Conservation (phyloP, 1,140 invertebrate species). For the Chionoecetes opilio region DNA sequence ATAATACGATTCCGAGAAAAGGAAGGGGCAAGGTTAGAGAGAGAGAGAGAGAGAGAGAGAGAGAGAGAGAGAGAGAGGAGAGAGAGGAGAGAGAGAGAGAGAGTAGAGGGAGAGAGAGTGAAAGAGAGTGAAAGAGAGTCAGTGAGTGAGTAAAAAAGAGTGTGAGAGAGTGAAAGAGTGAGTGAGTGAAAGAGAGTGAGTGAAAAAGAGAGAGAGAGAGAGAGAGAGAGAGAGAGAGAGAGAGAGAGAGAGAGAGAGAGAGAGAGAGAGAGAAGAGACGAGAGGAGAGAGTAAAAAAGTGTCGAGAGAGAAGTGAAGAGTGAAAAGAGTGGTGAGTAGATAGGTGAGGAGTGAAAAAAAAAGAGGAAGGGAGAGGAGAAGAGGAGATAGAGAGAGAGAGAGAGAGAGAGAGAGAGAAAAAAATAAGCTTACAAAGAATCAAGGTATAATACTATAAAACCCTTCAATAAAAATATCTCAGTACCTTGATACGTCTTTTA, state of each 20-base stretch:
- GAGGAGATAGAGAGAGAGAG: too few relatives aligned
- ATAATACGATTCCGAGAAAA: too few relatives aligned
- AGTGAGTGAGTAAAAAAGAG: background rate
- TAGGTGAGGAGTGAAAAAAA: background rate
- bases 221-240: background rate
- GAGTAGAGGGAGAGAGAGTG: background rate
- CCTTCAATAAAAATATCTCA: too few relatives aligned
- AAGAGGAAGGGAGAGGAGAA: too few relatives aligned
- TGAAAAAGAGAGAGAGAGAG: constrained; percentile 53
- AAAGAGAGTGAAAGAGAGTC: background rate
- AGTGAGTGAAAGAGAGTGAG: background rate
- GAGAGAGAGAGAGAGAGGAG: background rate
- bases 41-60: background rate
- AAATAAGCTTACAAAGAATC: too few relatives aligned
- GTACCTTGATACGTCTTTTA: too few relatives aligned
- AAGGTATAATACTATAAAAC: too few relatives aligned
- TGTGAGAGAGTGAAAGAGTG: background rate
- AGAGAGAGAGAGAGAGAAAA: too few relatives aligned
- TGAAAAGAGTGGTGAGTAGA: background rate
- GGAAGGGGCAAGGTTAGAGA: background rate
- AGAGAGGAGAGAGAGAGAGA: background rate
- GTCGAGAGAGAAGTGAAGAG: background rate
- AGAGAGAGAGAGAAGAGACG: constrained; percentile 13
- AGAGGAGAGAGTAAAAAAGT: background rate
- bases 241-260: constrained; percentile 40